phyloP scores from a whole-genome alignment of 2,113 vertebrate genomes.

The Pterocles burchelli region DNA sequence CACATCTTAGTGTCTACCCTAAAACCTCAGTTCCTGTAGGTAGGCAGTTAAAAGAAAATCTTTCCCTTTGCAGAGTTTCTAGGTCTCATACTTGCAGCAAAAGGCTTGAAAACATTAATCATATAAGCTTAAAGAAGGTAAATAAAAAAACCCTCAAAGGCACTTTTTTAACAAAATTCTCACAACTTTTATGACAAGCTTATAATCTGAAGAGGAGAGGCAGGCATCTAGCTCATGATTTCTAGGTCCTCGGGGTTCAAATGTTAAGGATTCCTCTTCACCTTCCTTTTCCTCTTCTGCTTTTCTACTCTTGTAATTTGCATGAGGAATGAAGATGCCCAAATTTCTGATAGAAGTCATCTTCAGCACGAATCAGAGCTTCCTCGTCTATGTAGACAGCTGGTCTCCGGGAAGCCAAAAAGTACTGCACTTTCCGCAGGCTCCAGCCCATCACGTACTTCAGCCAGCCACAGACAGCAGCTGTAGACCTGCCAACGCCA shows the following conservation, averaged over 20 bases:
- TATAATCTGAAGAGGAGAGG: not conserved
- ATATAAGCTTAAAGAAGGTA: not conserved
- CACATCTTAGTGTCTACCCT: not conserved
- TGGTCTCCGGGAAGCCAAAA: conserved; percentile 82
- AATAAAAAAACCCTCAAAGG: not conserved
- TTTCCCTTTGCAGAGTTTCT: not conserved
- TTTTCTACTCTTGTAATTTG: conserved; percentile 32
- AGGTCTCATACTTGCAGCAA: not conserved
- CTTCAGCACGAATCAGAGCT: conserved; percentile 83
- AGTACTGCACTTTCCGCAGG: conserved; percentile 91
- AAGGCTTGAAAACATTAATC: not conserved
- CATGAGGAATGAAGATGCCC: conserved; percentile 77
- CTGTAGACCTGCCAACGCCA: conserved; percentile 91
- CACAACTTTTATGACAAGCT: not conserved
- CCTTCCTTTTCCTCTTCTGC: not conserved
- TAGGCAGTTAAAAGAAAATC: not conserved
- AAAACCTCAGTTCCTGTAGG: not conserved
- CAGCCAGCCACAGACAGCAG: conserved; percentile 89
- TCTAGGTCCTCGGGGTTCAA: not conserved
- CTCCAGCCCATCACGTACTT: conserved; percentile 91
- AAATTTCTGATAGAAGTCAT: conserved; percentile 90
- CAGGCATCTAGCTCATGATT: not conserved
- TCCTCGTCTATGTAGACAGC: conserved; percentile 94
- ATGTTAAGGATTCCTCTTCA: not conserved
- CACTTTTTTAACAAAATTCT: not conserved